Evolutionary conservation across 2,888 invertebrate genomes (phyloP).

Genomic region (Perizoma affinitatum): DNA sequence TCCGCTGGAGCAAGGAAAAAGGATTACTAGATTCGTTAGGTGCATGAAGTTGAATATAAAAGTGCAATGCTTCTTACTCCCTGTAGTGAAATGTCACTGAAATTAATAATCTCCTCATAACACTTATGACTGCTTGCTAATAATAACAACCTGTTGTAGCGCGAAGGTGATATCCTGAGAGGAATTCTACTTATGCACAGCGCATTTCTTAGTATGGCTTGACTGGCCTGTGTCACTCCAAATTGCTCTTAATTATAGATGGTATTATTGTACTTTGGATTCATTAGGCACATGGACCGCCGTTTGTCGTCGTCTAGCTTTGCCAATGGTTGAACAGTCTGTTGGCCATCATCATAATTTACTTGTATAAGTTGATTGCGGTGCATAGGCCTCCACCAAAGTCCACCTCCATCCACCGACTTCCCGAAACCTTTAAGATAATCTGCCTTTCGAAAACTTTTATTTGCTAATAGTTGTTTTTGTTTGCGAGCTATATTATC

Average conservation of each 20-base stretch:
- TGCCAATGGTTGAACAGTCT: neutral
- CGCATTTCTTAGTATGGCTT: constrained; percentile 24
- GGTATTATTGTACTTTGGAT: neutral
- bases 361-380: no score
- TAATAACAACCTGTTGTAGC: constrained; percentile 61
- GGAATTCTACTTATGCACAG: constrained; percentile 46
- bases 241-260: constrained; percentile 5
- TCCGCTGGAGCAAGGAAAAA: neutral
- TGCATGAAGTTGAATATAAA: constrained; percentile 6
- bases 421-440: no score
- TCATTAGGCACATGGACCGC: neutral
- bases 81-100: constrained; percentile 48
- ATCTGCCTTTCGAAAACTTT: no score
- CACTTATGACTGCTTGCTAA: constrained; percentile 50
- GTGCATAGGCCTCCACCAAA: no score
- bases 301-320: neutral
- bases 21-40: neutral
- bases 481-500: no score
- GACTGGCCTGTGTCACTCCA: constrained; percentile 11
- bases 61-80: neutral
- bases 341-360: no score
- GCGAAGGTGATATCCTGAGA: constrained; percentile 55
- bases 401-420: no score
- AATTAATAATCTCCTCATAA: constrained; percentile 59
- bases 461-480: no score